Evolutionary conservation across 1,140 invertebrate species (phyloP).

Genomic region (Bradynema listronoti): DNA sequence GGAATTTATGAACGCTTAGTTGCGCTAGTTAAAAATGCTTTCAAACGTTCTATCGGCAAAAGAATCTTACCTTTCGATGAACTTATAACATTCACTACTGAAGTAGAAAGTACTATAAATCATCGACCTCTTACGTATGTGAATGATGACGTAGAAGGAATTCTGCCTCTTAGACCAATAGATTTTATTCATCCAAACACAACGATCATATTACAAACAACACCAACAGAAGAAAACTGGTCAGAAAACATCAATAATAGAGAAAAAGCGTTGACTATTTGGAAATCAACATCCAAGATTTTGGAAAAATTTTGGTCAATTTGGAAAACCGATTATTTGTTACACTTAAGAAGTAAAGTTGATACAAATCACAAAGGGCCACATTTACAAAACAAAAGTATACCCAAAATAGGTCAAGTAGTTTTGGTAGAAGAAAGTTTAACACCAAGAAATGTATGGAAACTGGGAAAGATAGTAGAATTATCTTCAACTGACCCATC

Average conservation of each 20-base stretch:
- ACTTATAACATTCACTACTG: conserved; percentile 6
- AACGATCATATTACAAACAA: no score
- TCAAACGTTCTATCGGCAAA: conserved; percentile 14
- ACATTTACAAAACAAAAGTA: no score
- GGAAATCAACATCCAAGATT: no score
- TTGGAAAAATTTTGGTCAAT: no score
- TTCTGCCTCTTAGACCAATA: conserved; percentile 6
- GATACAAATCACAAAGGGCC: no score
- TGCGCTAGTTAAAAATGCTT: conserved; percentile 12
- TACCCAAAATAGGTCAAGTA: conserved; percentile 13
- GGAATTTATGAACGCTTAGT: conserved; percentile 24
- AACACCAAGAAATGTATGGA: conserved; percentile 10
- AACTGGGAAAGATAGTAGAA: no score
- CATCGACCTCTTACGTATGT: conserved; percentile 8
- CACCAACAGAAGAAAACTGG: no score
- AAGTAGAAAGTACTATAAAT: conserved; percentile 8
- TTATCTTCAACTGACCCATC: no score
- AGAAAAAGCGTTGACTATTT: no score
- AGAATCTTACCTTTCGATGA: conserved; percentile 9
- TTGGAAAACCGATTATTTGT: no score
- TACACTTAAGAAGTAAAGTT: no score
- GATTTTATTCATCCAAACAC: conserved; percentile 13
- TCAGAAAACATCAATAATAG: no score
- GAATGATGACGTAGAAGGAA: neutral
- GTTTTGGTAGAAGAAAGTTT: conserved; percentile 11